Conservation (phyloP, 2,888 invertebrate genomes). For the Parnassius orleans region DNA sequence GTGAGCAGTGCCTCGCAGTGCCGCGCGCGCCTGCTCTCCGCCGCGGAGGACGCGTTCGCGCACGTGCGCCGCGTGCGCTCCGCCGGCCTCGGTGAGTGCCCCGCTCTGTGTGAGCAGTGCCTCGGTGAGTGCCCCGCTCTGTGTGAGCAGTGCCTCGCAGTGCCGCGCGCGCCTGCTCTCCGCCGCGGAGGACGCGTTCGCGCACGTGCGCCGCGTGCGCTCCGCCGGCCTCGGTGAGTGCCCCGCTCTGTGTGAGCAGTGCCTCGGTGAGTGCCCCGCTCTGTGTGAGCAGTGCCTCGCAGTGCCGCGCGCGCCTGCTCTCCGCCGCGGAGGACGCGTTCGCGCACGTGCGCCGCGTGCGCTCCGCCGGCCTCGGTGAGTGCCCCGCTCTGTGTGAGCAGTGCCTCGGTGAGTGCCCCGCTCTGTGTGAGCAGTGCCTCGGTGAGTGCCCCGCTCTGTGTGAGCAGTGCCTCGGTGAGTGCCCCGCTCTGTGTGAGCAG, state of each 20-base stretch:
- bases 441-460: neutral
- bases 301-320: slow-evolving; percentile 86
- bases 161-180: slow-evolving; percentile 89
- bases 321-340: slow-evolving; percentile 99
- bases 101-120: neutral
- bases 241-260: too few species aligned
- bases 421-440: too few species aligned
- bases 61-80: slow-evolving; percentile 97
- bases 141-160: neutral
- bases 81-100: slow-evolving; percentile 51
- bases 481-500: too few species aligned
- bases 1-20: slow-evolving; percentile 76
- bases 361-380: neutral
- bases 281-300: neutral
- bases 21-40: slow-evolving; percentile 92
- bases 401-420: too few species aligned
- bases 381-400: neutral
- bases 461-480: too few species aligned
- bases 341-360: slow-evolving; percentile 96
- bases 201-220: slow-evolving; percentile 96
- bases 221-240: too few species aligned
- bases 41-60: slow-evolving; percentile 98
- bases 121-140: neutral
- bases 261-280: too few species aligned
- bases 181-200: slow-evolving; percentile 98